Percentiles rank a stretch among this genome's conserved stretches.
phyloP scores from a whole-genome alignment of 1,140 invertebrate species.

The Hyles euphorbiae region DNA sequence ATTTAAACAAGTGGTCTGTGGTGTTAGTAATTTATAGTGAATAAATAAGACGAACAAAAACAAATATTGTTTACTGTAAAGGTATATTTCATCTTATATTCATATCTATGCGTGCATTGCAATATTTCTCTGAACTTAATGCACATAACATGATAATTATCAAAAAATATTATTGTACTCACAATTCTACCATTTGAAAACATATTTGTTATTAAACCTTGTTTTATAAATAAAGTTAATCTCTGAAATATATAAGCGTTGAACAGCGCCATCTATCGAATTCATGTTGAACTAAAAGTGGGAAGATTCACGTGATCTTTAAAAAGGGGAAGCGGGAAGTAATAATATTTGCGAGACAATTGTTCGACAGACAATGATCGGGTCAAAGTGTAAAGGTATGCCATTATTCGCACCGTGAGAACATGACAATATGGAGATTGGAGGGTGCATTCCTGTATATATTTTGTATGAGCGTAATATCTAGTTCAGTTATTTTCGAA shows the following conservation, averaged over 20 bases:
- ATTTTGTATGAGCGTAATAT: slow-evolving; percentile 38
- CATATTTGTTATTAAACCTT: too few species aligned
- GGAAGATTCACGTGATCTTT: slow-evolving; percentile 22
- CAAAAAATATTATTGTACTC: too few species aligned
- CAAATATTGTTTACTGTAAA: too few species aligned
- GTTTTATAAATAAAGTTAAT: too few species aligned
- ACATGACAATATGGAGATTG: slow-evolving; percentile 29
- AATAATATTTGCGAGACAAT: slow-evolving; percentile 46
- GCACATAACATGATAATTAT: too few species aligned
- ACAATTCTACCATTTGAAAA: too few species aligned
- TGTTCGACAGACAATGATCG: slow-evolving; percentile 48
- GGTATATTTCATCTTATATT: too few species aligned
- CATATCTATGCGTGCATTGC: too few species aligned
- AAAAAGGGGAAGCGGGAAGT: slow-evolving; percentile 25
- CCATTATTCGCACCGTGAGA: slow-evolving; percentile 33
- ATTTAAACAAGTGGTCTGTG: too few species aligned
- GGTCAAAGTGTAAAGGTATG: slow-evolving; percentile 45
- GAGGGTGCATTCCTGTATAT: slow-evolving; percentile 58
- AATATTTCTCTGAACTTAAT: too few species aligned
- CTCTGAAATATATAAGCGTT: neutral
- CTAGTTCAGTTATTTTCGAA: slow-evolving; percentile 52
- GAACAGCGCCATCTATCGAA: slow-evolving; percentile 45
- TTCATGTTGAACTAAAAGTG: slow-evolving; percentile 23
- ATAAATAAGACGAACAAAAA: too few species aligned
- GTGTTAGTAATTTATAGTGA: too few species aligned